Conservation (phyloP, 2,113 vertebrate species). For the Zosterops japonicus region DNA sequence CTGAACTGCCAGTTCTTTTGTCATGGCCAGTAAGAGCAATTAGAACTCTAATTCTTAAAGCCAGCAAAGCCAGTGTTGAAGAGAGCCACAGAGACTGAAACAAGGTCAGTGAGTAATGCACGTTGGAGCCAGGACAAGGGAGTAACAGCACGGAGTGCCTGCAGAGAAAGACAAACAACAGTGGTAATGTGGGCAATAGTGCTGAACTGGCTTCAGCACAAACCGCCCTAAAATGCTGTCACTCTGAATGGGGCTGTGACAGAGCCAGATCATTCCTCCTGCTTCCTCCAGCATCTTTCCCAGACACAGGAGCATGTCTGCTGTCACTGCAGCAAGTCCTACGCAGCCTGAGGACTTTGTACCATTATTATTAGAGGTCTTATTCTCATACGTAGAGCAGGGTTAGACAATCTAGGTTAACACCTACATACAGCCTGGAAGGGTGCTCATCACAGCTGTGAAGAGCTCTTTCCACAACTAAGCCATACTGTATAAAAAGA, state of each 20-base stretch:
- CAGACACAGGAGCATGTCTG: neutral
- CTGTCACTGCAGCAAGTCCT: neutral
- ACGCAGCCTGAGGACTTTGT: neutral
- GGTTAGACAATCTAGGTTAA: neutral
- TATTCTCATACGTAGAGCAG: neutral
- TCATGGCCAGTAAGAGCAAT: neutral
- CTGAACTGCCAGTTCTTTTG: neutral
- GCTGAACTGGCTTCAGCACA: neutral
- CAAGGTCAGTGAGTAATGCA: conserved; percentile 22
- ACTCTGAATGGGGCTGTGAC: neutral
- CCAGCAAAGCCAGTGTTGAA: neutral
- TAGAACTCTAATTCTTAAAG: neutral
- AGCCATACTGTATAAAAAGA: neutral
- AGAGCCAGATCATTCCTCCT: neutral
- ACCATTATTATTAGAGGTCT: neutral
- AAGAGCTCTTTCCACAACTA: neutral
- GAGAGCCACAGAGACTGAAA: neutral
- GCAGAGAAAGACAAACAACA: conserved; percentile 5
- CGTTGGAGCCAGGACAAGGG: conserved; percentile 9
- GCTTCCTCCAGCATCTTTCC: neutral
- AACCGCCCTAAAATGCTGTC: neutral
- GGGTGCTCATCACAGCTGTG: neutral
- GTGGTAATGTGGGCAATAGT: neutral
- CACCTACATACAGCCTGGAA: neutral
- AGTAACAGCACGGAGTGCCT: neutral